Conservation (phyloP, 2,888 invertebrate species). For the Sarcophaga carnaria region DNA sequence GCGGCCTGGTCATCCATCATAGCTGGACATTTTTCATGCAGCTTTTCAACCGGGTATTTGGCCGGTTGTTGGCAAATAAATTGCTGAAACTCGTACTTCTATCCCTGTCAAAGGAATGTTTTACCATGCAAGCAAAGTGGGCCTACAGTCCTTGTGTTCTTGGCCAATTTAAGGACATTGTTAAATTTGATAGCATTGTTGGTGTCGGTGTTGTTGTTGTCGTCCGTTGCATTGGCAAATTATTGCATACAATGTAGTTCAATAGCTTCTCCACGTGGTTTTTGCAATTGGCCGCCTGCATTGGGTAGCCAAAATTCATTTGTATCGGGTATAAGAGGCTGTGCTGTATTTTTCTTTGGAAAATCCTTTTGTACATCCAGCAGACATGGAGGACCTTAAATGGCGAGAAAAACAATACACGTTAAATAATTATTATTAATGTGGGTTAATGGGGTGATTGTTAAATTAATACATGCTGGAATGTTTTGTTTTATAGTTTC, state of each 20-base stretch:
- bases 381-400: conserved; percentile 72
- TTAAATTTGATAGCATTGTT: neutral
- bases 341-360: conserved; percentile 84
- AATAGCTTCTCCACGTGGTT: conserved; percentile 74
- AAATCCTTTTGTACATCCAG: conserved; percentile 76
- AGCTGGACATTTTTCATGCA: conserved; percentile 71
- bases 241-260: conserved; percentile 77
- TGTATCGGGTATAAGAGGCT: conserved; percentile 83
- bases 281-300: conserved; percentile 73
- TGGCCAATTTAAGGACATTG: conserved; percentile 53
- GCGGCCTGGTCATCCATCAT: conserved; percentile 70
- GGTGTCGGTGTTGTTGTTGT: conserved; percentile 16
- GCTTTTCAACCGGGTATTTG: conserved; percentile 73
- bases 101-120: conserved; percentile 71
- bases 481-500: too few relatives aligned
- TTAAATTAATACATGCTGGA: neutral
- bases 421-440: conserved; percentile 33
- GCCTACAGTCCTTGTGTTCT: conserved; percentile 64
- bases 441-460: conserved; percentile 17
- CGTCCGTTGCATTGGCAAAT: conserved; percentile 64
- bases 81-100: conserved; percentile 72
- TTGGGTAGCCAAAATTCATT: conserved; percentile 76
- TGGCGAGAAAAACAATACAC: conserved; percentile 13
- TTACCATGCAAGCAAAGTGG: conserved; percentile 74
- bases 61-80: conserved; percentile 73